These are phyloP conservation scores for Protaetia brevitarsis DNA, from an alignment of 1,140 invertebrate genomes.

Conservation along the genomic window DNA sequence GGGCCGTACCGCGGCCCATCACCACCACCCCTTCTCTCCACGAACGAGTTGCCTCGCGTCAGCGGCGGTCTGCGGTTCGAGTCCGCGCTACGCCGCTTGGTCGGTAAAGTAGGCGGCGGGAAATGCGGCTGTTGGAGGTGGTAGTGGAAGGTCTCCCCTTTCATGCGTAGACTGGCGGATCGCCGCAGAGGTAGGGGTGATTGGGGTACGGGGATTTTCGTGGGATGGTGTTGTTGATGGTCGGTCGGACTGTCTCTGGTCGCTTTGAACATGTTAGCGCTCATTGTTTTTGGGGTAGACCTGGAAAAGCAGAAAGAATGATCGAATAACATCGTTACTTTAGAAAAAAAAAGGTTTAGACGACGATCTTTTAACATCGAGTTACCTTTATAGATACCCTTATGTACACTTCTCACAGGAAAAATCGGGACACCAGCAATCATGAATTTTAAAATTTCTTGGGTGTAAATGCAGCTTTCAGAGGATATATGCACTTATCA, in stretches of 20 bases:
- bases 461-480: too few relatives aligned
- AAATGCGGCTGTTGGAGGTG: slow-evolving; percentile 6
- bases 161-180: slow-evolving; percentile 49
- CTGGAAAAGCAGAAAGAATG: background rate
- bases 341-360: too few relatives aligned
- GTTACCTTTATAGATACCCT: too few relatives aligned
- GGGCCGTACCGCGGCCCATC: slow-evolving; percentile 36
- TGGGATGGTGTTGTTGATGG: slow-evolving; percentile 8
- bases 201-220: slow-evolving; percentile 39
- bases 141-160: slow-evolving; percentile 40
- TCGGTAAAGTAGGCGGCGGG: slow-evolving; percentile 22
- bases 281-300: slow-evolving; percentile 26
- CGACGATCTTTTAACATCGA: too few relatives aligned
- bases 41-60: slow-evolving; percentile 43
- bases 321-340: too few relatives aligned
- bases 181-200: slow-evolving; percentile 51
- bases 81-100: slow-evolving; percentile 21
- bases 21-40: slow-evolving; percentile 40
- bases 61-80: slow-evolving; percentile 29
- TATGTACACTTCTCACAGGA: too few relatives aligned
- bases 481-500: too few relatives aligned
- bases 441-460: too few relatives aligned
- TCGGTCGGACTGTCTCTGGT: slow-evolving; percentile 16
- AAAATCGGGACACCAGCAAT: too few relatives aligned
- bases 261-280: slow-evolving; percentile 30